Base-by-base conservation (phyloP, 2,113 vertebrate species). In the Apteryx mantelli region DNA sequence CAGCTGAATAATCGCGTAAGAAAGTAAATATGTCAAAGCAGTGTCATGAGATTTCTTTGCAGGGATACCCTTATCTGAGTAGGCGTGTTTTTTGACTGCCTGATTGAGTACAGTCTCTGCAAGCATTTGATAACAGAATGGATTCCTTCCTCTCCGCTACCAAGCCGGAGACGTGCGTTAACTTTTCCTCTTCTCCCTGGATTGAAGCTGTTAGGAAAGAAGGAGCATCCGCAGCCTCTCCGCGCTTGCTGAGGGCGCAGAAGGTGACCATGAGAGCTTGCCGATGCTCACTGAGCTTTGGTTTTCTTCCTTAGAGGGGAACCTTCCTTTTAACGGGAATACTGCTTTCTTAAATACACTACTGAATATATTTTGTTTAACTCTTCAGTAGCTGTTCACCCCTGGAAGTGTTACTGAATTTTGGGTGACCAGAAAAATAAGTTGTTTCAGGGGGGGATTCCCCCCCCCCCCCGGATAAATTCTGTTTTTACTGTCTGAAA, bases 11-110 rank as follows among this genome's bases (percentile, higher is more conserved):
- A 90, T 92, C 68, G 10, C 10, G 4, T 52, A 64, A 87, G 91
- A 95, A 93, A 44, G 56, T 94, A 94, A 94, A 95, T 96, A 89
- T 96, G 95, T 96, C 95, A 95, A 90, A 97, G 94, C 79, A 56
- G 74, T 97, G 96, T 95, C 97, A 95, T 86, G 91, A 95, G 96
- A 97, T 91, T 95, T 88, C 85, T 93, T 91, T 78, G 69, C 94
- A 88, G 95, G 97, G 96, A 95, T 94, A 88, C 91, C 91, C 94
- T 95, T 95, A 78, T 88, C 96, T 90, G 96, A 93, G 97, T 97
- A 86, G 97, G 96, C 73, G 93, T 95, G 87, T 95, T 94, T 55
- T 95, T 36, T 90, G 89, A 91, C 91, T 97, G 94, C 76, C 79
- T 95, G 95, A 89, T 30, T 87, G 93, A 95, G 93, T 85, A 60